A percentile compares a stretch with the other conserved stretches of the same genome.
These are phyloP conservation scores for Pyrrhosoma nymphula DNA, from an alignment of 2,888 invertebrate genomes.

Conservation along the genomic window DNA sequence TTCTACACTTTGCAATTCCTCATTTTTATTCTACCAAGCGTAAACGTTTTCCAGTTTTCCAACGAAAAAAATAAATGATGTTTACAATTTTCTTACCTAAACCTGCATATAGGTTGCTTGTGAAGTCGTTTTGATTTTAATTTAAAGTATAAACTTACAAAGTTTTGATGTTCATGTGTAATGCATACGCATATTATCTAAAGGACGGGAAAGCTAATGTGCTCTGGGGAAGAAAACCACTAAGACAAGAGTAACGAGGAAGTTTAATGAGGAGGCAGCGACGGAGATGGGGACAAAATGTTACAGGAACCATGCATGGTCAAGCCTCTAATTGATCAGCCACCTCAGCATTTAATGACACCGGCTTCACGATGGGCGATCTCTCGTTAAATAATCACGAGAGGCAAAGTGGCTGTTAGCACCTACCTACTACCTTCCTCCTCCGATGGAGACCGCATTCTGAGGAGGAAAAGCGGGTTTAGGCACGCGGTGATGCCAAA, in stretches of 20 bases:
- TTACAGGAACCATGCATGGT: neutral
- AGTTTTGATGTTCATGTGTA: too few species aligned
- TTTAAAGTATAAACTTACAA: too few species aligned
- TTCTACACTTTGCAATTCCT: too few species aligned
- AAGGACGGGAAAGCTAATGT: neutral
- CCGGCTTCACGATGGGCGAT: neutral
- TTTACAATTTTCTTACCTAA: too few species aligned
- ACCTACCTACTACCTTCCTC: neutral
- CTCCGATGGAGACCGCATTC: neutral
- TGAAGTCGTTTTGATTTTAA: too few species aligned
- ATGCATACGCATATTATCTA: too few species aligned
- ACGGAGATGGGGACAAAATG: neutral
- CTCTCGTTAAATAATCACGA: neutral
- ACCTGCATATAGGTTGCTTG: too few species aligned
- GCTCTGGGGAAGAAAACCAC: neutral
- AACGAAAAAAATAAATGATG: too few species aligned
- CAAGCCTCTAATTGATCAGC: conserved; percentile 21
- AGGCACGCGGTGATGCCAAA: neutral
- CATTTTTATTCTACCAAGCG: too few species aligned
- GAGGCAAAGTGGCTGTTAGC: conserved; percentile 23
- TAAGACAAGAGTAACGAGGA: neutral
- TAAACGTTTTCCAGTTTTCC: too few species aligned
- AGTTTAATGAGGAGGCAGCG: neutral
- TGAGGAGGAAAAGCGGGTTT: neutral
- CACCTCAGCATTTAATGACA: neutral